A percentile compares a stretch with the other conserved stretches of the same genome.
Evolutionary conservation across 2,888 invertebrate genomes (phyloP).

Genomic region (Plutella xylostella): DNA sequence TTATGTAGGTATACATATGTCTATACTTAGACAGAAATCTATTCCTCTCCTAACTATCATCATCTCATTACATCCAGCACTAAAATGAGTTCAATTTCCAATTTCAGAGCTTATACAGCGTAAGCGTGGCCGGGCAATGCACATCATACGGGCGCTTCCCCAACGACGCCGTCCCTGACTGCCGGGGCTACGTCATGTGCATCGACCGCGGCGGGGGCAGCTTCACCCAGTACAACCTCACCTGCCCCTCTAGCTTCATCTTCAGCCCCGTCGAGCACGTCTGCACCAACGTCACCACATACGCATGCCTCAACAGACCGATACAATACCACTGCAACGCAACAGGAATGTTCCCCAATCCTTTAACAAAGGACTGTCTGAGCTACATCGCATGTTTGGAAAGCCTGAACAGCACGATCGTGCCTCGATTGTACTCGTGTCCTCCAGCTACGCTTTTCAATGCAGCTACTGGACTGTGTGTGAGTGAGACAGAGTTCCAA

Average conservation of each 20-base stretch:
- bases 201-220: conserved; percentile 28
- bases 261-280: conserved; percentile 44
- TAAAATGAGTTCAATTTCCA: too few species aligned
- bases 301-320: conserved; percentile 34
- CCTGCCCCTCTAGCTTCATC: conserved; percentile 41
- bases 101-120: conserved; percentile 40
- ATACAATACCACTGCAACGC: conserved; percentile 27
- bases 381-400: conserved; percentile 39
- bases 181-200: conserved; percentile 52
- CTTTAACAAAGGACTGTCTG: conserved; percentile 27
- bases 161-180: conserved; percentile 35
- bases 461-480: conserved; percentile 26
- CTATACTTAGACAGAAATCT: too few species aligned
- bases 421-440: conserved; percentile 39
- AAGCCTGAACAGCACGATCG: conserved; percentile 31
- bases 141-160: conserved; percentile 42
- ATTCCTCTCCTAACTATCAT: too few species aligned
- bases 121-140: conserved; percentile 31
- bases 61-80: too few species aligned
- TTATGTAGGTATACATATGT: too few species aligned
- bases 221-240: conserved; percentile 40
- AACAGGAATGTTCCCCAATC: conserved; percentile 30
- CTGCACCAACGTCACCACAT: conserved; percentile 46
- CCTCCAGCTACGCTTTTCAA: conserved; percentile 31
- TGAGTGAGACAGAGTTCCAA: conserved; percentile 27